A percentile compares a stretch with the other conserved stretches of the same genome.
Conservation (phyloP, 2,888 invertebrate genomes). For the Oxystoma pomonae region DNA sequence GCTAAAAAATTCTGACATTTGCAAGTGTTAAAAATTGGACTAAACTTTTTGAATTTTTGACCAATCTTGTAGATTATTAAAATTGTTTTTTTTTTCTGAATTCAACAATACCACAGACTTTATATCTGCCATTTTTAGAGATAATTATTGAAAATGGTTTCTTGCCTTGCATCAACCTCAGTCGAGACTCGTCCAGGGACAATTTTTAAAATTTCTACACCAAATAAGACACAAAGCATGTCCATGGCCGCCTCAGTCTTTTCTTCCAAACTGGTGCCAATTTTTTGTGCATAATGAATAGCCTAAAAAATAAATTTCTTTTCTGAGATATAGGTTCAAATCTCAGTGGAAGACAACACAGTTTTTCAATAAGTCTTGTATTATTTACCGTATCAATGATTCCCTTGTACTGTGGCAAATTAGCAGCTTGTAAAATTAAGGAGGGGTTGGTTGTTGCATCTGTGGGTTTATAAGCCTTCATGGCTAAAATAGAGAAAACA, state of each 20-base stretch:
- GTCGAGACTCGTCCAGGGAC: slow-evolving; percentile 96
- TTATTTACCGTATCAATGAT: slow-evolving; percentile 65
- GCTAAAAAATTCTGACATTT: too few species aligned
- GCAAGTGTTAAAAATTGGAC: too few species aligned
- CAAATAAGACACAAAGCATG: slow-evolving; percentile 92
- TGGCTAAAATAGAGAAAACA: slow-evolving; percentile 59
- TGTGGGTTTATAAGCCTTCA: slow-evolving; percentile 94
- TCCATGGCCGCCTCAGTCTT: slow-evolving; percentile 85
- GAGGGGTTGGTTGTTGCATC: slow-evolving; percentile 99
- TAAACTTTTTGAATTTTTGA: too few species aligned
- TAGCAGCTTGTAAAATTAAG: slow-evolving; percentile 89
- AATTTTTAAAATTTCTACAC: slow-evolving; percentile 94
- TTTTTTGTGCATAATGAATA: slow-evolving; percentile 74
- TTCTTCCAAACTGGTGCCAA: slow-evolving; percentile 65
- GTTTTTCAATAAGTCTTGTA: background rate
- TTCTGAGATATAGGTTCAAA: too few species aligned
- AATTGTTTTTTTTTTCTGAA: too few species aligned
- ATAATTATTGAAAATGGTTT: too few species aligned
- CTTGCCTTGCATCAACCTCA: slow-evolving; percentile 89
- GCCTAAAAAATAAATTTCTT: too few species aligned
- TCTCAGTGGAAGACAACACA: background rate
- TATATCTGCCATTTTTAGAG: background rate
- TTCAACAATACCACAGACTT: too few species aligned
- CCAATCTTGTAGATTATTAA: too few species aligned
- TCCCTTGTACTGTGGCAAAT: slow-evolving; percentile 88